These are phyloP conservation scores for Diacarnus erythraeanus DNA, from an alignment of 37 sponge, comb jelly and placozoan genomes.

Conservation along the genomic window DNA sequence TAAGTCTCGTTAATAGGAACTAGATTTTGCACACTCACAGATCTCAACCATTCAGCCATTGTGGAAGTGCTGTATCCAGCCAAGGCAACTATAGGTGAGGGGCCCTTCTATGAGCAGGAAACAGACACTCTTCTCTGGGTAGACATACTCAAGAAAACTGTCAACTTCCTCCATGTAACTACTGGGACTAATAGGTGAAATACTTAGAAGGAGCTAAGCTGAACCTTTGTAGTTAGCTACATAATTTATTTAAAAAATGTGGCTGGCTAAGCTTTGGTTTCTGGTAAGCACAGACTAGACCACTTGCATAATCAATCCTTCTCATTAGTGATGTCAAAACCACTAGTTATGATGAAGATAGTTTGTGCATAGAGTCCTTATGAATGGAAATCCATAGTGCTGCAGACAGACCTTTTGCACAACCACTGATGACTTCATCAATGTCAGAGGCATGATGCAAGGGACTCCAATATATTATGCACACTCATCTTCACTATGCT, in stretches of 20 bases:
- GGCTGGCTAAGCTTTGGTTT: neutral
- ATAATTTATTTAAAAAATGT: too few species aligned
- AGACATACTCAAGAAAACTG: constrained; percentile 24
- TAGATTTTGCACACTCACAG: neutral
- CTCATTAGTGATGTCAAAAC: too few species aligned
- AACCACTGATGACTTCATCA: too few species aligned
- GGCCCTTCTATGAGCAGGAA: constrained; percentile 45
- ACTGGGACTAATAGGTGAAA: constrained; percentile 11
- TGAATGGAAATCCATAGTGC: too few species aligned
- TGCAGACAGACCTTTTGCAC: too few species aligned
- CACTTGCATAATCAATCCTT: too few species aligned
- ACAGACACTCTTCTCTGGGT: constrained; percentile 60
- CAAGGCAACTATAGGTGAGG: constrained; percentile 44
- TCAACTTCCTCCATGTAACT: constrained; percentile 46
- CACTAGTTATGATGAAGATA: too few species aligned
- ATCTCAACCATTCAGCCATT: neutral
- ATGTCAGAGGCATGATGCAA: too few species aligned
- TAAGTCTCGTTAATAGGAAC: too few species aligned
- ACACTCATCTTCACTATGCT: neutral
- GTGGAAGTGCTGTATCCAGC: constrained; percentile 41
- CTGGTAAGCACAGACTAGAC: neutral
- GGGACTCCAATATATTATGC: too few species aligned
- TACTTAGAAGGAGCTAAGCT: too few species aligned
- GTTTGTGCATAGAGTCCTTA: too few species aligned
- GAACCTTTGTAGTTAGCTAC: neutral